Evolutionary conservation across 1,140 invertebrate species (phyloP).

Genomic region (Idris sp.): DNA sequence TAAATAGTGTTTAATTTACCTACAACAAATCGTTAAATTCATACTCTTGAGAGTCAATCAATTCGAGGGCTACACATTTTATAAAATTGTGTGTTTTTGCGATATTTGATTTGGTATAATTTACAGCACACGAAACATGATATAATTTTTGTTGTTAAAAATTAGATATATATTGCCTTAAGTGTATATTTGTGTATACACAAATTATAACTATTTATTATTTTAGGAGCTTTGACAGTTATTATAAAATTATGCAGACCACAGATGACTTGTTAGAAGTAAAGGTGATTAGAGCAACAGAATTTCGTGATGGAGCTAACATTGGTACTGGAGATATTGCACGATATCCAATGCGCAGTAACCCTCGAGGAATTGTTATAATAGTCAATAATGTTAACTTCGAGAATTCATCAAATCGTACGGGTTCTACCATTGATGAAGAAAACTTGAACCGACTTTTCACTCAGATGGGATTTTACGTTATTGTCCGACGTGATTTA

Average conservation of each 20-base stretch:
- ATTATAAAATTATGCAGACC: constrained; percentile 56
- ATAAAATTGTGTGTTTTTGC: too few species aligned
- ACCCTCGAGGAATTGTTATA: constrained; percentile 80
- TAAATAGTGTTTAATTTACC: too few species aligned
- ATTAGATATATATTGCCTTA: too few species aligned
- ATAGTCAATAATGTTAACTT: constrained; percentile 80
- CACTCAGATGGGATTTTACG: constrained; percentile 78
- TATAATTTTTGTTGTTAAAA: too few species aligned
- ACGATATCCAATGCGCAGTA: constrained; percentile 78
- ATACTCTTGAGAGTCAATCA: too few species aligned
- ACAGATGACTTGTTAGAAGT: constrained; percentile 61
- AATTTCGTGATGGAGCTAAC: constrained; percentile 66
- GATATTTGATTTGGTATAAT: too few species aligned
- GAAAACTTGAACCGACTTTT: constrained; percentile 78
- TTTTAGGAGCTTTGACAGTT: constrained; percentile 62
- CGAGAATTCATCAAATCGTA: constrained; percentile 62
- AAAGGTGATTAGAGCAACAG: constrained; percentile 68
- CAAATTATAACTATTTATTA: too few species aligned
- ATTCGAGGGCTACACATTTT: too few species aligned
- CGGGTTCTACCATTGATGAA: constrained; percentile 78
- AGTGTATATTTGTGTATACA: too few species aligned
- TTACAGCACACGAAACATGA: too few species aligned
- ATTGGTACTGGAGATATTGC: constrained; percentile 60
- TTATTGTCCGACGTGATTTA: constrained; percentile 73
- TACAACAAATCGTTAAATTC: too few species aligned